Evolutionary conservation across 2,797 vertebrate species (phyloP), one percentile per base, ranked within the genome.

Genomic region (Varecia variegata): DNA sequence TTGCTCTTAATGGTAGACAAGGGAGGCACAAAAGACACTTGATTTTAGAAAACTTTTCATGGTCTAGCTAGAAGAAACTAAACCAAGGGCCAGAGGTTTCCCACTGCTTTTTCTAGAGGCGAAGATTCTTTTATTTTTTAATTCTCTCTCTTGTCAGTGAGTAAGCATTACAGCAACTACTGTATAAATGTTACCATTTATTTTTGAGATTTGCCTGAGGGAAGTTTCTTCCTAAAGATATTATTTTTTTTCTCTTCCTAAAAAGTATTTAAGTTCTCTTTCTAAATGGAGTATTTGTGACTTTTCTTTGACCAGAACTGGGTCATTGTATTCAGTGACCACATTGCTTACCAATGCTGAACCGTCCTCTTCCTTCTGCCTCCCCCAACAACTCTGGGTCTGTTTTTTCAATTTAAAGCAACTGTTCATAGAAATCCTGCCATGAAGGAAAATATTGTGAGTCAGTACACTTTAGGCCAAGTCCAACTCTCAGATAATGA

Each of bases 381-480:
- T 74, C 76, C 52, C 38, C 9, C n/a, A 82, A 79, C 76, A 90
- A 77, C 60, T 43, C 62, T n/a, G 94, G 7, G 38, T 85, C 94
- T 97, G 96, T 79, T 96, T 95, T 97, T 97, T 88, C 89, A 88
- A 68, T 95, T 94, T 96, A 88, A 96, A 97, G 88, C 65, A 68
- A 94, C 86, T 96, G 86, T 90, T 97, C 73, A 30, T 71, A 81
- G 94, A 97, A 89, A 88, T 91, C 73, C 32, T 95, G 60, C 90
- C 84, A 70, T 93, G 81, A 95, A 97, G 91, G 94, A 96, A 97
- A 97, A 97, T 84, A 80, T 12, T 93, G 88, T 96, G 91, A 96
- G 89, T 76, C 91, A 93, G 12, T 88, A 92, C 40, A 71, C 73
- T 94, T 76, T 96, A 96, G 93, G 95, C 68, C 86, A 76, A 87